These are phyloP conservation scores for Pagetopsis macropterus DNA, from an alignment of 2,797 vertebrate genomes.

Conservation along the genomic window DNA sequence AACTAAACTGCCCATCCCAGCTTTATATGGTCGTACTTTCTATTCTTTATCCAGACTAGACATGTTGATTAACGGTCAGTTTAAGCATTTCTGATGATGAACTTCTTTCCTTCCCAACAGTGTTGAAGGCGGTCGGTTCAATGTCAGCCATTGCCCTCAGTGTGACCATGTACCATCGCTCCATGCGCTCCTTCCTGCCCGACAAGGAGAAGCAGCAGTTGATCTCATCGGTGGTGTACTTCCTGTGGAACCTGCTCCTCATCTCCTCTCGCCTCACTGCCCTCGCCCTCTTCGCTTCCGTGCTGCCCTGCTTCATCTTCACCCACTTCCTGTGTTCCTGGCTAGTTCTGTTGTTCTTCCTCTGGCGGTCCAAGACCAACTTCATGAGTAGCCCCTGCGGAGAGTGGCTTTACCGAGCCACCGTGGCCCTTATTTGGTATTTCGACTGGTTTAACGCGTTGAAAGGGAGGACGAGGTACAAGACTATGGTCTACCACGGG, in stretches of 20 bases:
- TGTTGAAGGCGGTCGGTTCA: slow-evolving; percentile 79
- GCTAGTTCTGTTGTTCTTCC: slow-evolving; percentile 83
- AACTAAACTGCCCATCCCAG: no score
- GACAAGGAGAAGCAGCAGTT: slow-evolving; percentile 71
- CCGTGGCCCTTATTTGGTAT: slow-evolving; percentile 89
- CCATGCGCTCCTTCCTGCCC: slow-evolving; percentile 84
- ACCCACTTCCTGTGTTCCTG: slow-evolving; percentile 87
- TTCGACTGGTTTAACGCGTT: slow-evolving; percentile 91
- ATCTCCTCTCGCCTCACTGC: slow-evolving; percentile 83
- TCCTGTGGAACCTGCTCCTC: slow-evolving; percentile 90
- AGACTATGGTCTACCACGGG: slow-evolving; percentile 80
- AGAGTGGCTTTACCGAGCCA: slow-evolving; percentile 86
- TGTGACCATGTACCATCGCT: slow-evolving; percentile 88
- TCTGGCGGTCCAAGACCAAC: slow-evolving; percentile 78
- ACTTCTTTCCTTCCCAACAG: slow-evolving; percentile 76
- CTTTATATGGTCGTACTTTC: not conserved
- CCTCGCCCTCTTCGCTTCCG: slow-evolving; percentile 85
- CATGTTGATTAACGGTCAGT: not conserved
- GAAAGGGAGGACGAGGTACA: slow-evolving; percentile 68
- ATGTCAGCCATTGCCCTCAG: slow-evolving; percentile 82
- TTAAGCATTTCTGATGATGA: not conserved
- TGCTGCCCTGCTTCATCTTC: slow-evolving; percentile 79
- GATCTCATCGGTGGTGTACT: slow-evolving; percentile 77
- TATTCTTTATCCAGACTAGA: not conserved
- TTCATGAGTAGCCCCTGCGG: slow-evolving; percentile 83